Conservation (phyloP, 2,113 vertebrate genomes). For the Paraplagusia blochii region DNA sequence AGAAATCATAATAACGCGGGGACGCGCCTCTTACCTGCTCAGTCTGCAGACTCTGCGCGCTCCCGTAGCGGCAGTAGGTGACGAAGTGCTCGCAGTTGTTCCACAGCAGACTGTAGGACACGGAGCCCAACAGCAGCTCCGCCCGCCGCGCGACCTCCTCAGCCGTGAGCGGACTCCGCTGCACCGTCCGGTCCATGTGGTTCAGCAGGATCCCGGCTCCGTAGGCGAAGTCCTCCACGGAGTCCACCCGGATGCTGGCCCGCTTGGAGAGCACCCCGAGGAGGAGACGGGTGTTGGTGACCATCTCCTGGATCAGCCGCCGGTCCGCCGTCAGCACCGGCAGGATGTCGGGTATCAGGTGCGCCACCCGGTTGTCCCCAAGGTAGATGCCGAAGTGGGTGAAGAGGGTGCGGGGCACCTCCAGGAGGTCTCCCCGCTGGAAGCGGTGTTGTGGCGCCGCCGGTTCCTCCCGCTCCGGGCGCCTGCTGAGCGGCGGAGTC, state of each 20-base stretch:
- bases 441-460: constrained; percentile 38
- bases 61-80: constrained; percentile 89
- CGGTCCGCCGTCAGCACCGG: constrained; percentile 78
- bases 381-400: constrained; percentile 95
- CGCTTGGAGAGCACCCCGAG: constrained; percentile 84
- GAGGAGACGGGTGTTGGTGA: constrained; percentile 89
- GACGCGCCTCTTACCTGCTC: constrained; percentile 81
- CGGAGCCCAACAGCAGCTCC: constrained; percentile 82
- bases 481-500: not conserved
- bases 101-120: constrained; percentile 92
- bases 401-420: constrained; percentile 91
- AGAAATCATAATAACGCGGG: too few species aligned
- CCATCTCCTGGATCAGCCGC: constrained; percentile 73
- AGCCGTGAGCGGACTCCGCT: constrained; percentile 70
- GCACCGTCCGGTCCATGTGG: constrained; percentile 77
- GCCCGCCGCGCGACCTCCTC: constrained; percentile 88
- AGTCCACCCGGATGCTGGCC: constrained; percentile 89
- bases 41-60: constrained; percentile 84
- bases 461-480: constrained; percentile 31
- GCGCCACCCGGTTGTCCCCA: constrained; percentile 89
- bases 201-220: constrained; percentile 85
- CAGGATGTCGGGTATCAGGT: constrained; percentile 93
- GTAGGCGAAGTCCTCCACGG: constrained; percentile 93
- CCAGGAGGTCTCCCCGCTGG: constrained; percentile 88
- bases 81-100: constrained; percentile 99